These are phyloP conservation scores for Melitaea athalia DNA, from an alignment of 2,888 invertebrate species.

Conservation along the genomic window DNA sequence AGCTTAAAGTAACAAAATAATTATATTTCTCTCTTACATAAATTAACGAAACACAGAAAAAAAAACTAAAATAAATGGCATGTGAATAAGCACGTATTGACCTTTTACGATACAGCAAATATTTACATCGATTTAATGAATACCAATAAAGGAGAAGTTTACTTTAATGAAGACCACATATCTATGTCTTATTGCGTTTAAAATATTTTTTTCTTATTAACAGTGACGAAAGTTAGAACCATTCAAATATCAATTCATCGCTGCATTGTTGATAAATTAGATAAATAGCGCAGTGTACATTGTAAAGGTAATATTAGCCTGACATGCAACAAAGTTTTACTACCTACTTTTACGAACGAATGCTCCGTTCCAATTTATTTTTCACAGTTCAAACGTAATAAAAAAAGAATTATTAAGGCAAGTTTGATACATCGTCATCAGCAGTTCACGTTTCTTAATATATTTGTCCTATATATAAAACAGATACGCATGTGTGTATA, in stretches of 20 bases:
- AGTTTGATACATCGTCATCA: neutral
- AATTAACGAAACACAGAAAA: slow-evolving; percentile 20
- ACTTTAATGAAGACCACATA: slow-evolving; percentile 37
- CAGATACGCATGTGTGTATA: neutral
- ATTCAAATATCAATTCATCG: slow-evolving; percentile 1
- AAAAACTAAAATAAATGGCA: slow-evolving; percentile 33
- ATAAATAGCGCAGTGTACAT: slow-evolving; percentile 31
- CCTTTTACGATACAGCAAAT: slow-evolving; percentile 36
- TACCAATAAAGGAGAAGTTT: slow-evolving; percentile 38
- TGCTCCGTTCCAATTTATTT: slow-evolving; percentile 3
- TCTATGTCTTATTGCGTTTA: slow-evolving; percentile 24
- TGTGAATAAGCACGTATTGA: slow-evolving; percentile 34
- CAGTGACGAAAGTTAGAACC: slow-evolving; percentile 3
- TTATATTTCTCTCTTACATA: slow-evolving; percentile 8
- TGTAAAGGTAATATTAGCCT: slow-evolving; percentile 16
- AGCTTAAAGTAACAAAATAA: neutral
- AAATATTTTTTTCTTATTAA: slow-evolving; percentile 5
- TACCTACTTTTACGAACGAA: neutral
- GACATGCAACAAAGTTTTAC: slow-evolving; percentile 23
- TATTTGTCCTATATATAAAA: slow-evolving; percentile 1
- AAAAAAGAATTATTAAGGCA: slow-evolving; percentile 11
- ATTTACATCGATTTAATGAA: slow-evolving; percentile 38
- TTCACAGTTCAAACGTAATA: neutral
- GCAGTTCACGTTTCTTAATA: neutral
- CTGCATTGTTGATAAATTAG: slow-evolving; percentile 12